A percentile compares a stretch with the other conserved stretches of the same genome.
These are phyloP conservation scores for Catonia carolina DNA, from an alignment of 2,888 invertebrate genomes.

Conservation along the genomic window DNA sequence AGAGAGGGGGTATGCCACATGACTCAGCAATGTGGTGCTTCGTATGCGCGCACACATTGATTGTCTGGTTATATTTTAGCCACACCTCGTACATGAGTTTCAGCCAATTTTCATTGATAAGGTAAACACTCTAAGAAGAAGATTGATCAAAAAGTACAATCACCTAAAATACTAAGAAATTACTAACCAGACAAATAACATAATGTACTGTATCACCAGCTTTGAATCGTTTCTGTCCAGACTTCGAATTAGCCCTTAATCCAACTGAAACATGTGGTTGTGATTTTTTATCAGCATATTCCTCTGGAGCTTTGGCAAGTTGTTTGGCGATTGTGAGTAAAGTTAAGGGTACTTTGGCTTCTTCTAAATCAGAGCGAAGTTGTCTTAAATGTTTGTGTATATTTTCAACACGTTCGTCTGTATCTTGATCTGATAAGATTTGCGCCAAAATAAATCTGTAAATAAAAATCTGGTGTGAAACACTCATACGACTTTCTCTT, in stretches of 20 bases:
- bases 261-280: slow-evolving; percentile 93
- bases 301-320: slow-evolving; percentile 86
- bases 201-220: slow-evolving; percentile 95
- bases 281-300: slow-evolving; percentile 76
- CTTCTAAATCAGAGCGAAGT: slow-evolving; percentile 65
- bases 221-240: slow-evolving; percentile 71
- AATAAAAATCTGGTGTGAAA: too few relatives aligned
- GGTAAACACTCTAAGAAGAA: too few relatives aligned
- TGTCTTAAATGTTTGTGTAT: slow-evolving; percentile 75
- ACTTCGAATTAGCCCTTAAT: slow-evolving; percentile 69
- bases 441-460: slow-evolving; percentile 67
- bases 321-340: slow-evolving; percentile 88
- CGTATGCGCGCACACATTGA: too few relatives aligned
- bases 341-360: slow-evolving; percentile 62
- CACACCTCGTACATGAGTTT: too few relatives aligned
- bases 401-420: slow-evolving; percentile 77
- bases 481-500: too few relatives aligned
- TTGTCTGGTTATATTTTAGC: too few relatives aligned
- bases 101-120: too few relatives aligned
- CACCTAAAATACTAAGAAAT: too few relatives aligned
- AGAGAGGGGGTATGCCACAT: too few relatives aligned
- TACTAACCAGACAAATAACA: slow-evolving; percentile 73
- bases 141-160: too few relatives aligned
- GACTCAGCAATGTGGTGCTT: too few relatives aligned
- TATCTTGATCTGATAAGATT: slow-evolving; percentile 69